Evolutionary conservation across 1,140 invertebrate species (phyloP), one percentile per base, ranked within the genome.

Genomic region (Drosophila nikananu): DNA sequence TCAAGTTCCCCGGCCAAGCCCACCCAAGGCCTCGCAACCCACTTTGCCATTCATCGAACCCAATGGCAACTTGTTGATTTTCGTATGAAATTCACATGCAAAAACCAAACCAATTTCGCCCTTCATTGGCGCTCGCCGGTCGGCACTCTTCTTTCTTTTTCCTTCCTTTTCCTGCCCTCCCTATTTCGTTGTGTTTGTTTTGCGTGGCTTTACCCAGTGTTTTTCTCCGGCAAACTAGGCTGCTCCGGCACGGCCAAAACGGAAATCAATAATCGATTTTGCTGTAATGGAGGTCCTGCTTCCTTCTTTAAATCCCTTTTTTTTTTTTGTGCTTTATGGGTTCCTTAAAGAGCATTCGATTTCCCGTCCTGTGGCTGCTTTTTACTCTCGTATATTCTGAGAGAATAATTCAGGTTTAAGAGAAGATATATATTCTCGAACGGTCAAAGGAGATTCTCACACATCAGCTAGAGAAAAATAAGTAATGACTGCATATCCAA

Each of bases 41-140:
- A 44, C 62, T 21, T 48, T 39, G 27, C 65, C 76, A 79, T 72
- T 79, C 77, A 79, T 79, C 76, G 77, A 79, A 79, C 76, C 67
- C 75, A 46, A 79, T 72, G 76, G 76, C 77, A 79, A 79, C 77
- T 79, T 79, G 77, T 79, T 79, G 77, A 79, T 72, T 65, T 77
- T 79, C 51, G 76, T 79, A 79, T 65, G 76, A 65, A 79, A 65
- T 79, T 65, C 77, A 79, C 77, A 79, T 79, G 76, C 77, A 79
- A 79, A 79, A 79, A 79, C 77, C 76, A 72, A 79, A 72, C 66
- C 77, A 72, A 79, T 79, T 79, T 79, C 67, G 76, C 76, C 77
- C 76, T 79, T 79, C 76, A 79, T 79, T 79, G 77, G 59, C 66
- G 76, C 55, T 64, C 55, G 52, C 67, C 67, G 51, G 54, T 51